phyloP scores from a whole-genome alignment of 1,140 invertebrate genomes.

The Probaryconus sp. region DNA sequence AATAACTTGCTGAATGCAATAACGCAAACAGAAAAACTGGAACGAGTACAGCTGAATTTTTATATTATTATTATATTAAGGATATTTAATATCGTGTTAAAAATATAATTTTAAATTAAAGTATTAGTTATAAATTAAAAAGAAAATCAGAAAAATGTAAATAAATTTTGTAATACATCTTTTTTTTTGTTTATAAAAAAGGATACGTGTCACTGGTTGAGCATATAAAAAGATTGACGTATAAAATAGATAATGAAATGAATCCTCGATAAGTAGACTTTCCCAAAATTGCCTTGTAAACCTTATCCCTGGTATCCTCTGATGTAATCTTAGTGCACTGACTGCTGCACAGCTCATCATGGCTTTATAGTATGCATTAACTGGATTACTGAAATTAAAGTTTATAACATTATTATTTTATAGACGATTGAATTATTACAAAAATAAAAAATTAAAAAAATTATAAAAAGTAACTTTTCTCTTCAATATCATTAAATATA shows the following conservation, averaged over 20 bases:
- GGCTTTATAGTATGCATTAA: slow-evolving; percentile 93
- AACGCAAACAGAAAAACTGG: slow-evolving; percentile 94
- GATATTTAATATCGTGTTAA: slow-evolving; percentile 67
- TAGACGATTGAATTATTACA: slow-evolving; percentile 8
- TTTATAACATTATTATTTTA: slow-evolving; percentile 13
- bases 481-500: too few species aligned
- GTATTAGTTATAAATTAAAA: too few species aligned
- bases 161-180: slow-evolving; percentile 13
- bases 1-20: slow-evolving; percentile 94
- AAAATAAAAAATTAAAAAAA: background rate
- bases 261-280: slow-evolving; percentile 92
- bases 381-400: slow-evolving; percentile 83
- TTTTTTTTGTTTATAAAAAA: slow-evolving; percentile 69
- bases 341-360: slow-evolving; percentile 94
- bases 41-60: slow-evolving; percentile 87
- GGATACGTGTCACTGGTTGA: slow-evolving; percentile 92
- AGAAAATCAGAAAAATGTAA: background rate
- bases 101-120: background rate
- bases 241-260: slow-evolving; percentile 97
- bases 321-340: slow-evolving; percentile 94
- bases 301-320: slow-evolving; percentile 90
- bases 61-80: slow-evolving; percentile 76
- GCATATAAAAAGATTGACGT: slow-evolving; percentile 95
- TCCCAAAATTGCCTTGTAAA: slow-evolving; percentile 89
- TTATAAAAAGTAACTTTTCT: too few species aligned